A percentile compares a stretch with the other conserved stretches of the same genome.
phyloP scores from a whole-genome alignment of 2,888 invertebrate genomes.

The Drosophila niveifrons region DNA sequence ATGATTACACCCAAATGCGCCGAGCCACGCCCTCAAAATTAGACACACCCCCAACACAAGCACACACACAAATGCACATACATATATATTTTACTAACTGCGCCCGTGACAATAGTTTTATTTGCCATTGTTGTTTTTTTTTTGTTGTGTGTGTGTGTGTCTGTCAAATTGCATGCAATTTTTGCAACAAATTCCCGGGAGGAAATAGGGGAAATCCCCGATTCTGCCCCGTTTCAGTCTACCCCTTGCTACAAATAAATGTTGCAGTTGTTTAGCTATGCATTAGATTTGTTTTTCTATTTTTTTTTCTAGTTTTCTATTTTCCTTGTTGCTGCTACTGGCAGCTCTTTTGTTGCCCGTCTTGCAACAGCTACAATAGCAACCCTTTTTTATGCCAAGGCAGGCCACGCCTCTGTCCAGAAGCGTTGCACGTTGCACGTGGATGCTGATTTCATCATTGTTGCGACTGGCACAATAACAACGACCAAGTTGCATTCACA shows the following conservation, averaged over 20 bases:
- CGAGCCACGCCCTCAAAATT: slow-evolving; percentile 41
- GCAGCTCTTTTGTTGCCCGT: slow-evolving; percentile 36
- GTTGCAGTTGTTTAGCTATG: slow-evolving; percentile 69
- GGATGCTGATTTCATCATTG: slow-evolving; percentile 63
- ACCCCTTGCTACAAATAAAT: slow-evolving; percentile 20
- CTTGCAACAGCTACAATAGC: slow-evolving; percentile 28
- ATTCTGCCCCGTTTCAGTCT: neutral
- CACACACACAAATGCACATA: slow-evolving; percentile 12
- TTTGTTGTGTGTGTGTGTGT: slow-evolving; percentile 9
- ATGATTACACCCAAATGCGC: slow-evolving; percentile 62
- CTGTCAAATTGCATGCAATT: slow-evolving; percentile 62
- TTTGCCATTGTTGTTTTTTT: slow-evolving; percentile 30
- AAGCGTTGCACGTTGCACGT: slow-evolving; percentile 20
- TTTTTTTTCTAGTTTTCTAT: slow-evolving; percentile 11
- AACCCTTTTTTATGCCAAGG: slow-evolving; percentile 24
- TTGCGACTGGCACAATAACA: slow-evolving; percentile 61
- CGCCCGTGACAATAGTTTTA: slow-evolving; percentile 61
- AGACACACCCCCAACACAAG: slow-evolving; percentile 14
- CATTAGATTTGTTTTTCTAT: slow-evolving; percentile 65
- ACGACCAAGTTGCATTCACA: slow-evolving; percentile 52
- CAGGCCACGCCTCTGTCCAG: slow-evolving; percentile 30
- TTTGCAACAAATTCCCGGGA: slow-evolving; percentile 44
- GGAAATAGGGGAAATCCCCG: slow-evolving; percentile 4
- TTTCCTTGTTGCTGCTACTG: slow-evolving; percentile 26
- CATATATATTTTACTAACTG: slow-evolving; percentile 38